phyloP scores from a whole-genome alignment of 2,113 vertebrate genomes.

The Cheilinus undulatus region DNA sequence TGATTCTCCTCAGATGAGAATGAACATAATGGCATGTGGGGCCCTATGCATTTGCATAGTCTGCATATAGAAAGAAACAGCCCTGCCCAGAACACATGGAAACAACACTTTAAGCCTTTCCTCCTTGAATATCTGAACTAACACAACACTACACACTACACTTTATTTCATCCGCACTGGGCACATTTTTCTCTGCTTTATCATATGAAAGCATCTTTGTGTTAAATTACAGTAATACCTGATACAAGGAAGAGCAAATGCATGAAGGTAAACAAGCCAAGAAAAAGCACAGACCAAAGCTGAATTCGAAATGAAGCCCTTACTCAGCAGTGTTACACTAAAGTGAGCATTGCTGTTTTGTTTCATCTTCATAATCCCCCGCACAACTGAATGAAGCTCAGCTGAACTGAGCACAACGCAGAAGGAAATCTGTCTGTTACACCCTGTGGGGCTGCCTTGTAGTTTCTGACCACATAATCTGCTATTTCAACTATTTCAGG shows the following conservation, averaged over 20 bases:
- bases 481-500: constrained; percentile 33
- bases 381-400: constrained; percentile 33
- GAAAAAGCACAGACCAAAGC: not conserved
- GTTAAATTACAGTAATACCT: not conserved
- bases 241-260: constrained; percentile 13
- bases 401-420: constrained; percentile 35
- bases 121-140: too few species aligned
- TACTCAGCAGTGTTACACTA: constrained; percentile 22
- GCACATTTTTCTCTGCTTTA: too few species aligned
- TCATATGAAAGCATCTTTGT: not conserved
- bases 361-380: constrained; percentile 45
- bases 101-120: too few species aligned
- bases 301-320: constrained; percentile 24
- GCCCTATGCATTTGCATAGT: too few species aligned
- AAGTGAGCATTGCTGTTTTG: constrained; percentile 26
- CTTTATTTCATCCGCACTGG: too few species aligned
- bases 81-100: too few species aligned
- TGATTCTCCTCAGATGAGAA: too few species aligned
- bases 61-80: too few species aligned
- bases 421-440: constrained; percentile 49
- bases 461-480: constrained; percentile 33
- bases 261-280: not conserved
- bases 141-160: too few species aligned
- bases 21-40: too few species aligned
- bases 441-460: constrained; percentile 17